phyloP scores from a whole-genome alignment of 2,888 invertebrate species.

The Oscheius onirici region DNA sequence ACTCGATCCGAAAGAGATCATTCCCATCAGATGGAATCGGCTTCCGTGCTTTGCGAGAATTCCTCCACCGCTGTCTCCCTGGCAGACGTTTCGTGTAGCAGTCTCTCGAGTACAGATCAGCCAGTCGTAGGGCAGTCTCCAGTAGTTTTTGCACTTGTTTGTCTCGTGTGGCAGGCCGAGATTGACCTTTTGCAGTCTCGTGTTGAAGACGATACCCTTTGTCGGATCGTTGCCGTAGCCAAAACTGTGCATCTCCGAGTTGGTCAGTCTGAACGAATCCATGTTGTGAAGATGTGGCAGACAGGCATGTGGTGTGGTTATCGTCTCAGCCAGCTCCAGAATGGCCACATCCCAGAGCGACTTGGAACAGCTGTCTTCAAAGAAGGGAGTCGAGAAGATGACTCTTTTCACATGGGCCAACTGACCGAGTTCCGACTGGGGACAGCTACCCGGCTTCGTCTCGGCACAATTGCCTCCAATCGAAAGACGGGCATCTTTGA shows the following conservation, averaged over 20 bases:
- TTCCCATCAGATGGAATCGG: conserved; percentile 2
- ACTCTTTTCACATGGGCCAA: background rate
- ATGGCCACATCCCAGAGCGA: conserved; percentile 17
- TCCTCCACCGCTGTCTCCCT: too few species aligned
- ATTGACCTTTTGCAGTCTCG: conserved; percentile 16
- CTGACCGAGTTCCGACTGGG: background rate
- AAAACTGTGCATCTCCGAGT: background rate
- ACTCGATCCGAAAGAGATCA: conserved; percentile 18
- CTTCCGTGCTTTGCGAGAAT: background rate
- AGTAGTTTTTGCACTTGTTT: background rate
- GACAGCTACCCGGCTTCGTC: background rate
- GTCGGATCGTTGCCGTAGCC: conserved; percentile 18
- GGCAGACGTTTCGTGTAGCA: conserved; percentile 17
- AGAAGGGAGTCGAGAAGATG: background rate
- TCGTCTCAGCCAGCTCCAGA: conserved; percentile 4
- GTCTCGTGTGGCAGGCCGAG: background rate
- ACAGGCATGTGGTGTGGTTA: conserved; percentile 15
- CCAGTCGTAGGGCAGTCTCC: background rate
- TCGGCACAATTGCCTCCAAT: background rate
- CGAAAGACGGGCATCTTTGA: background rate
- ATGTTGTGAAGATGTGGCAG: conserved; percentile 20
- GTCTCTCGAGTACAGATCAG: conserved; percentile 15
- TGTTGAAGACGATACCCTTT: background rate
- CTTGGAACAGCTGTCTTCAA: background rate
- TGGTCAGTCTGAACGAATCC: background rate